Conservation (phyloP, 1,140 invertebrate genomes). For the Calephelis virginiensis region DNA sequence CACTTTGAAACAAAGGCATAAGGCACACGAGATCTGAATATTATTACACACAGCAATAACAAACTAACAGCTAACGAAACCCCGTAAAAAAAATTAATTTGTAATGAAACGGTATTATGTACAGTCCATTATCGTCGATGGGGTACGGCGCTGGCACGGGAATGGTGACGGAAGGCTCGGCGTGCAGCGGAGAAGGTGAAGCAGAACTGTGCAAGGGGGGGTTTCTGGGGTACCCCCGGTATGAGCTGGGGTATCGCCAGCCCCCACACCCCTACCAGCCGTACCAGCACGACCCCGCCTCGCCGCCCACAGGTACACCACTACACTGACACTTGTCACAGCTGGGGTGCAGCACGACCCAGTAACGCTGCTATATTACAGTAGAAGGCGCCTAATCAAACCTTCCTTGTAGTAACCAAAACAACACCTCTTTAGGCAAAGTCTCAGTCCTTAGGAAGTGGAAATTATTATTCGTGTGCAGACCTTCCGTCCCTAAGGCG, state of each 20-base stretch:
- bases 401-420: too few species aligned
- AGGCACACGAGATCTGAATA: too few species aligned
- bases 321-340: slow-evolving; percentile 1
- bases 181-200: slow-evolving; percentile 48
- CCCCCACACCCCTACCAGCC: slow-evolving; percentile 60
- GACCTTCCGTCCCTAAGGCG: too few species aligned
- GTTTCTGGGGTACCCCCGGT: slow-evolving; percentile 63
- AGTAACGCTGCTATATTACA: too few species aligned
- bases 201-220: slow-evolving; percentile 61
- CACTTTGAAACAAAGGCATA: too few species aligned
- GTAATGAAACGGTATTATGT: slow-evolving; percentile 6
- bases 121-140: slow-evolving; percentile 66
- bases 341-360: not conserved
- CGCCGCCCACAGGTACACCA: slow-evolving; percentile 50
- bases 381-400: too few species aligned
- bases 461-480: too few species aligned
- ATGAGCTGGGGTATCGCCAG: slow-evolving; percentile 60
- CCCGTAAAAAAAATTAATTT: too few species aligned
- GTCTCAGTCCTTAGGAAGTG: too few species aligned
- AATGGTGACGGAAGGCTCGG: slow-evolving; percentile 47
- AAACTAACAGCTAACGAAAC: too few species aligned
- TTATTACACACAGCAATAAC: too few species aligned
- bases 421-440: too few species aligned
- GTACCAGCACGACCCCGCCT: slow-evolving; percentile 57
- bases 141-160: slow-evolving; percentile 57